Percentiles rank a stretch among this genome's conserved stretches.
Conservation (phyloP, 2,797 vertebrate genomes). For the Thamnophis elegans region DNA sequence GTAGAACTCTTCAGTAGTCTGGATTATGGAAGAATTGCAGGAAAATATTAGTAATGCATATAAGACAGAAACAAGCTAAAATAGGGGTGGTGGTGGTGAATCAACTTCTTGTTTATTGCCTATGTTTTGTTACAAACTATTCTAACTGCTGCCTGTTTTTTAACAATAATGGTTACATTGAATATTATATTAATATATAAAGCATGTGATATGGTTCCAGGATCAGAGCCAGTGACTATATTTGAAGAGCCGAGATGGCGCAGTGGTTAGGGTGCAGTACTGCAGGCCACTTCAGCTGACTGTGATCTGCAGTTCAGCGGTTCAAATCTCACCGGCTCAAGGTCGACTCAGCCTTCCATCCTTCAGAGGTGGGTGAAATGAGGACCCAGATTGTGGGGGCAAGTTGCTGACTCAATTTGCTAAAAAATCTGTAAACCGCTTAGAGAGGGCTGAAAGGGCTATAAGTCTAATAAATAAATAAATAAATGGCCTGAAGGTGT, state of each 20-base stretch:
- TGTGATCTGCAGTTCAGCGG: too few species aligned
- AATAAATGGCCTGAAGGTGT: neutral
- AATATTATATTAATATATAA: neutral
- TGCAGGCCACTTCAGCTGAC: too few species aligned
- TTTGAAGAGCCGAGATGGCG: too few species aligned
- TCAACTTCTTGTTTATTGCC: neutral
- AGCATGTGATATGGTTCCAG: neutral
- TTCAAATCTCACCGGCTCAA: too few species aligned
- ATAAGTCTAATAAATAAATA: too few species aligned
- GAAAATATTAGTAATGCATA: neutral
- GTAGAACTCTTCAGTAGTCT: constrained; percentile 11
- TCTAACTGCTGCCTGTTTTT: neutral
- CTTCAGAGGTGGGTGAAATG: too few species aligned
- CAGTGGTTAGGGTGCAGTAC: too few species aligned
- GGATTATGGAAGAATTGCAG: neutral
- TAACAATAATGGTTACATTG: neutral
- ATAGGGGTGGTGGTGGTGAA: neutral
- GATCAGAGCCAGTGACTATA: neutral
- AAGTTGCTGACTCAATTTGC: too few species aligned
- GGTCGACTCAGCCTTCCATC: too few species aligned
- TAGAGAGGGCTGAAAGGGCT: too few species aligned
- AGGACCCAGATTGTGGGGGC: too few species aligned
- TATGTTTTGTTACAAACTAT: fast-evolving
- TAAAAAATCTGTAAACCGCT: too few species aligned
- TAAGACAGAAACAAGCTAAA: constrained; percentile 1